Evolutionary conservation across 1,140 invertebrate species (phyloP), one percentile per base, ranked within the genome.

Genomic region (Papilio dardanus): DNA sequence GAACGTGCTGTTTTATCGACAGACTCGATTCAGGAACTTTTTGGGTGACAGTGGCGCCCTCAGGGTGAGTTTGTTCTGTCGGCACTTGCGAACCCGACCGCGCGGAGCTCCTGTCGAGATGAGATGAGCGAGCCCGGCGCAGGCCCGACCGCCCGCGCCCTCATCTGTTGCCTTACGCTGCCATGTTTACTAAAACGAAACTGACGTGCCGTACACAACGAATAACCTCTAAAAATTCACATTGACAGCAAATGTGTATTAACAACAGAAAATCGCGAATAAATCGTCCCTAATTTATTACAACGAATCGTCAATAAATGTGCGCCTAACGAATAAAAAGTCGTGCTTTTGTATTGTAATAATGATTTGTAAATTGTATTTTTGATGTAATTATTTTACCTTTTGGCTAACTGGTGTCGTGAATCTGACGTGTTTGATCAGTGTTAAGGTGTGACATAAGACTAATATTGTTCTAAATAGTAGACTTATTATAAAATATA

Each of bases 101-200:
- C 79, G 80, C 85, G 87, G 83, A 81, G 82, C 82, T 83, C 79
- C 73, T 58, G 69, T 68, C 81, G 88, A 86, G 81, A 92, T 91
- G 89, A 91, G 89, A 91, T 91, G 89, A 92, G 81, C 81, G 65
- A 77, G 83, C 75, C 78, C 76, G 91, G 91, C 91, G 91, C 91
- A 92, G 89, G 89, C 86, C 76, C 86, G 87, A 78, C 77, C 86
- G 88, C 87, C 87, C 89, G 91, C 91, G 89, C 87, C 86, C 85
- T 90, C 91, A 93, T 92, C 91, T 92, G 91, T 92, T 93, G 89
- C 88, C 85, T 79, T 77, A 76, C 85, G 84, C 88, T 90, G 91
- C 91, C 90, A 92, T 93, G 91, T 90, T 92, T 92, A 93, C 90
- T 88, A 90, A 88, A 88, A 87, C 82, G 81, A 88, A 90, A 90